Base-by-base conservation (phyloP, 1,140 invertebrate genomes). In the Heliothis subflexa region DNA sequence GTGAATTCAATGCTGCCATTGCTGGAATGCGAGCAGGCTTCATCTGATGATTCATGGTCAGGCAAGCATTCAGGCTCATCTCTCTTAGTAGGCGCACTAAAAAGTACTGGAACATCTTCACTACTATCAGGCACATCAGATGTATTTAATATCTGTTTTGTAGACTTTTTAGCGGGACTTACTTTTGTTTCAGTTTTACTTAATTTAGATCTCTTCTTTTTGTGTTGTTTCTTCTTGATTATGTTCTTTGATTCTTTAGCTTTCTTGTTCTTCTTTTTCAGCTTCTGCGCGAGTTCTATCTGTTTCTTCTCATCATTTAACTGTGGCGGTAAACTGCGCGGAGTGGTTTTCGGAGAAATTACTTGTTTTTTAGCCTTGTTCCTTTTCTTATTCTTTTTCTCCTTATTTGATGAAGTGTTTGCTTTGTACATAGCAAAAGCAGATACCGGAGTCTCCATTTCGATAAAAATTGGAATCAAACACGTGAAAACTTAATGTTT, bases 391-490 rank as follows among this genome's bases (percentile, higher is more conserved):
- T 86, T 84, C 76, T 89, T 89, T 7, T 84, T 85, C 75, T 74
- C 78, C 61, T 83, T 66, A 49, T 85, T 81, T 45, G 85, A 25
- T 66, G 85, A 85, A 78, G 88, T 91, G 70, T 88, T 89, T 16
- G 75, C 74, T 52, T 85, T 93, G 78, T 94, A 94, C 25, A 93
- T 81, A 40, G 91, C 87, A 81, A 93, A 94, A 47, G 93, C 93
- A 7, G 93, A 94, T 11, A 93, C 85, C 9, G 85, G 85, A 25
- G 85, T 59, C 64, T 94, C 88, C 92, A 93, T 92, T 21, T 76
- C 85, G 50, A 25, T 49, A 50, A 70, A 70, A 47, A 66, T 25
- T 9, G 21, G n/a, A 40, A 21, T n/a, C 21, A 13, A 18, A 74
- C 71, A 74, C 55, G 71, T 49, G 71, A 47, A 59, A 40, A 40